These are phyloP conservation scores for Acheta domesticus DNA, from an alignment of 2,888 invertebrate genomes.

Conservation along the genomic window DNA sequence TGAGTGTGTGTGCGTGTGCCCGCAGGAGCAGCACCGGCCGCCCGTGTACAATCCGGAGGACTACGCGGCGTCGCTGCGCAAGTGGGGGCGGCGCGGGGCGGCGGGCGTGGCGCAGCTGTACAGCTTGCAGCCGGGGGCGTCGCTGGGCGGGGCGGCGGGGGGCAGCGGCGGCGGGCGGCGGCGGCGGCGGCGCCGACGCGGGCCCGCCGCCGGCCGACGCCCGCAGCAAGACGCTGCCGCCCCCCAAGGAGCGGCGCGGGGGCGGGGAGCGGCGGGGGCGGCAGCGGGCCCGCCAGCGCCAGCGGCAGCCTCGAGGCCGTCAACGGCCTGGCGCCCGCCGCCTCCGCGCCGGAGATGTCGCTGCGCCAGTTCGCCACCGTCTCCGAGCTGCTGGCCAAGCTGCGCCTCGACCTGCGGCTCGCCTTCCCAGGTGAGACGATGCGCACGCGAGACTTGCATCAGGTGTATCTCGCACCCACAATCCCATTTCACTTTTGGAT, in stretches of 20 bases:
- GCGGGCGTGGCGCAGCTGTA: slow-evolving; percentile 47
- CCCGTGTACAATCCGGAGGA: slow-evolving; percentile 90
- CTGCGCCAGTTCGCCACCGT: slow-evolving; percentile 81
- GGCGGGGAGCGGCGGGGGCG: slow-evolving; percentile 48
- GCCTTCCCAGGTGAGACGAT: slow-evolving; percentile 74
- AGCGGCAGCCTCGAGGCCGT: slow-evolving; percentile 42
- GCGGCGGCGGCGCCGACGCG: slow-evolving; percentile 39
- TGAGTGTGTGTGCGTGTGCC: too few relatives aligned
- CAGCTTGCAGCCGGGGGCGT: slow-evolving; percentile 51
- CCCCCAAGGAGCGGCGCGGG: slow-evolving; percentile 41
- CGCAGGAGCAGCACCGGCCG: slow-evolving; percentile 76
- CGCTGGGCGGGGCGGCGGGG: slow-evolving; percentile 41
- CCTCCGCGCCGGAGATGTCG: slow-evolving; percentile 65
- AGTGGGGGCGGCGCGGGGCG: slow-evolving; percentile 67
- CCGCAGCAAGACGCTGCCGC: slow-evolving; percentile 27
- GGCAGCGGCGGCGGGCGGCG: slow-evolving; percentile 30
- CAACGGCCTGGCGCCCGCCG: slow-evolving; percentile 55
- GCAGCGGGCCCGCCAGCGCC: slow-evolving; percentile 32
- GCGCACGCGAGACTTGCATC: not conserved
- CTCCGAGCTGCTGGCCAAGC: slow-evolving; percentile 80
- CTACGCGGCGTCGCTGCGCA: slow-evolving; percentile 73
- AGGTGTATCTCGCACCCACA: not conserved
- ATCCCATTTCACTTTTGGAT: too few relatives aligned
- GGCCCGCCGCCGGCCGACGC: slow-evolving; percentile 40
- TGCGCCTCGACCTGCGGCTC: slow-evolving; percentile 78